A percentile compares a stretch with the other conserved stretches of the same genome.
These are phyloP conservation scores for Cantharis lateralis DNA, from an alignment of 2,888 invertebrate genomes.

Conservation along the genomic window DNA sequence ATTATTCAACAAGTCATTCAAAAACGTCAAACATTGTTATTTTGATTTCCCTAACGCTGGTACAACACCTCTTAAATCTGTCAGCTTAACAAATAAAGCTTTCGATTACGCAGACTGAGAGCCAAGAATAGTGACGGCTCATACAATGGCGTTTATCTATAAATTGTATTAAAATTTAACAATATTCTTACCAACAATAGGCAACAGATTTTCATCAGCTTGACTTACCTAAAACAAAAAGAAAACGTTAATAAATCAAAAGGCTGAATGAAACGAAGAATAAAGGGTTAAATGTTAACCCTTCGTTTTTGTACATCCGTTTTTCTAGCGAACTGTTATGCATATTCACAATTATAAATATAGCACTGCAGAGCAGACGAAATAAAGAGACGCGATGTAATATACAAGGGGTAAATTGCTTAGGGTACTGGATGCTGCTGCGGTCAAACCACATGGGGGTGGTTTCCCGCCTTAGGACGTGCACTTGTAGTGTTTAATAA, in stretches of 20 bases:
- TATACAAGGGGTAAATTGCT: constrained; percentile 34
- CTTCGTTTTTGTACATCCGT: neutral
- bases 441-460: constrained; percentile 37
- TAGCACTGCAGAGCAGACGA: constrained; percentile 16
- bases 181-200: neutral
- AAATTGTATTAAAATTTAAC: neutral
- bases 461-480: constrained; percentile 31
- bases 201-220: neutral
- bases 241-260: neutral
- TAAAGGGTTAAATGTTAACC: neutral
- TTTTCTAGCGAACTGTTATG: neutral
- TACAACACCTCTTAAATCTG: neutral
- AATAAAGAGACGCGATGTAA: constrained; percentile 5
- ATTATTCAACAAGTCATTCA: neutral
- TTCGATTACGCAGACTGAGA: neutral
- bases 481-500: constrained; percentile 36
- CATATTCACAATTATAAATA: constrained; percentile 28
- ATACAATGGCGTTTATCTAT: neutral
- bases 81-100: neutral
- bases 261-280: neutral
- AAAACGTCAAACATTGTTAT: neutral
- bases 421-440: constrained; percentile 36
- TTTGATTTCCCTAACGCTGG: neutral
- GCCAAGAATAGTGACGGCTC: neutral
- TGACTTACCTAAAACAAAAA: constrained; percentile 12